Evolutionary conservation across 2,888 invertebrate genomes (phyloP).

Genomic region (Parnassius smintheus): DNA sequence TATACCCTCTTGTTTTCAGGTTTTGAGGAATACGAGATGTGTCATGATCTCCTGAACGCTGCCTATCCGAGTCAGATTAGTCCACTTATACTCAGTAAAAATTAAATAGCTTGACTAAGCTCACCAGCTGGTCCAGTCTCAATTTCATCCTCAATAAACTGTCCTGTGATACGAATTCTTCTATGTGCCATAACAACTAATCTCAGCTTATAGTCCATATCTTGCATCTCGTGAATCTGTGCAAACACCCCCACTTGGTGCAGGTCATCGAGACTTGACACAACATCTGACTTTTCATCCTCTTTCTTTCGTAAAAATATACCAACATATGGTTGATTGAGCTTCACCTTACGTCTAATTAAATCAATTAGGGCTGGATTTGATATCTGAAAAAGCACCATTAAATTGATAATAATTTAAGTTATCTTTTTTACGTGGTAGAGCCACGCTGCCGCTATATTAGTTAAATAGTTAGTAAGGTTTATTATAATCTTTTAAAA

Average conservation of each 20-base stretch:
- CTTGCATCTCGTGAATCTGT: conserved; percentile 98
- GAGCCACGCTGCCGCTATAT: too few relatives aligned
- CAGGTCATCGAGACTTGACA: conserved; percentile 91
- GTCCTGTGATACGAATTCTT: conserved; percentile 90
- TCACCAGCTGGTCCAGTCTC: conserved; percentile 81
- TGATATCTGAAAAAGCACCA: conserved; percentile 82
- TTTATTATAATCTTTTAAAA: too few relatives aligned
- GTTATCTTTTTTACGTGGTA: background rate
- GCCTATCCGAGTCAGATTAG: too few relatives aligned
- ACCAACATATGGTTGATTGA: conserved; percentile 98
- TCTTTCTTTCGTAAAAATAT: conserved; percentile 96
- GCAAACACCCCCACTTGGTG: conserved; percentile 97
- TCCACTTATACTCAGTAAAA: background rate
- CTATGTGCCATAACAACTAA: conserved; percentile 97
- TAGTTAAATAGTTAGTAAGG: too few relatives aligned
- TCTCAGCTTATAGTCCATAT: conserved; percentile 93
- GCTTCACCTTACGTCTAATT: conserved; percentile 94
- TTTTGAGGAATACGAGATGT: too few relatives aligned
- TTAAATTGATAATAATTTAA: background rate
- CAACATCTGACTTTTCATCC: conserved; percentile 93
- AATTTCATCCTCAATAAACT: conserved; percentile 87
- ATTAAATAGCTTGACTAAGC: conserved; percentile 16
- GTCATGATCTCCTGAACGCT: too few relatives aligned
- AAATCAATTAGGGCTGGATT: conserved; percentile 94
- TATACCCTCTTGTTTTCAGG: too few relatives aligned